Conservation (phyloP, 1,140 invertebrate species). For the Akabosia matsudoensis region DNA sequence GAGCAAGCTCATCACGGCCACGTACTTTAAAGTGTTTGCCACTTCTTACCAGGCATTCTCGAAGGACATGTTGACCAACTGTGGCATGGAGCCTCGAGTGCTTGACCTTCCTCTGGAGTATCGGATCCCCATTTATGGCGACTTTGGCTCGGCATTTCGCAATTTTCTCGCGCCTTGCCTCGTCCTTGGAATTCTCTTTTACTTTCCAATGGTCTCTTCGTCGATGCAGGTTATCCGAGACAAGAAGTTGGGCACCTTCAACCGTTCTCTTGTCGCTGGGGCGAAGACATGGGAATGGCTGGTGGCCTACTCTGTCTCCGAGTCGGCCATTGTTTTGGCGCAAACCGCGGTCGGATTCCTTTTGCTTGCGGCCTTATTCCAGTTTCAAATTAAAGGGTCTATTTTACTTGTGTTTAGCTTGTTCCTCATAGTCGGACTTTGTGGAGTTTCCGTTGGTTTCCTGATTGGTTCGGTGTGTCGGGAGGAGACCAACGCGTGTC, state of each 20-base stretch:
- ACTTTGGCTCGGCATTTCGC: neutral
- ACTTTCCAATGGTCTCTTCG: slow-evolving; percentile 27
- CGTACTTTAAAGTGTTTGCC: neutral
- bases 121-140: neutral
- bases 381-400: neutral
- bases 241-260: slow-evolving; percentile 26
- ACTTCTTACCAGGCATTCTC: neutral
- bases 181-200: slow-evolving; percentile 23
- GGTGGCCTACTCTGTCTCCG: neutral
- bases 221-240: slow-evolving; percentile 24
- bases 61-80: neutral
- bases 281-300: neutral
- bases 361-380: neutral
- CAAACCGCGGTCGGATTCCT: neutral
- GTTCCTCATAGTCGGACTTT: neutral
- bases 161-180: neutral
- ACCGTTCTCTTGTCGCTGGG: slow-evolving; percentile 28
- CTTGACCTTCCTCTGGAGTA: neutral
- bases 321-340: neutral
- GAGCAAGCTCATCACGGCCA: neutral
- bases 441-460: neutral
- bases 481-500: neutral
- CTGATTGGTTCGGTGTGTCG: neutral
- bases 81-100: neutral
- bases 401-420: neutral